Evolutionary conservation across 2,113 vertebrate species (phyloP).

Genomic region (Poecile atricapillus): DNA sequence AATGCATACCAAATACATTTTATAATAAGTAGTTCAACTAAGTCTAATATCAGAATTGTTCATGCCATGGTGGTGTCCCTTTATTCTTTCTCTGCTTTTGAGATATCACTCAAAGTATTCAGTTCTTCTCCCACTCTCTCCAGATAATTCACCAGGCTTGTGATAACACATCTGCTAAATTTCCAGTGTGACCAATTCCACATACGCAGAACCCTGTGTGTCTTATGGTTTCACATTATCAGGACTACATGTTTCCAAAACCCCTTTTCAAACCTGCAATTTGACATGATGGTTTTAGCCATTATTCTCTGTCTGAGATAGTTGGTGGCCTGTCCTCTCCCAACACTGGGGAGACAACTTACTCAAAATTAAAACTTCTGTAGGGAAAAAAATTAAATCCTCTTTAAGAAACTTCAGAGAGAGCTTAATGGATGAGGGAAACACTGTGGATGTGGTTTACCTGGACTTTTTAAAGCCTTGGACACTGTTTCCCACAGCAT

Average conservation of each 20-base stretch:
- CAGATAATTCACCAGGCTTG: background rate
- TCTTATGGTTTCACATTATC: background rate
- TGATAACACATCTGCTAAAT: background rate
- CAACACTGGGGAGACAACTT: fast-evolving
- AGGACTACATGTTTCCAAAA: background rate
- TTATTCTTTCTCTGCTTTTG: background rate
- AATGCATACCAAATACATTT: background rate
- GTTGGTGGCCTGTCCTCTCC: background rate
- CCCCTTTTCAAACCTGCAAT: background rate
- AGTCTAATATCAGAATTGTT: background rate
- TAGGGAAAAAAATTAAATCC: background rate
- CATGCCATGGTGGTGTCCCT: background rate
- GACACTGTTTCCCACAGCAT: background rate
- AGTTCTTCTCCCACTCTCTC: background rate
- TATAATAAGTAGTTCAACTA: background rate
- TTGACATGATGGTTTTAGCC: background rate
- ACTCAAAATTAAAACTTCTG: background rate
- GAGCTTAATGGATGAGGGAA: background rate
- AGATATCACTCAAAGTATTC: background rate
- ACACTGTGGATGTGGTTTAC: background rate
- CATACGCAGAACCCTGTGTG: background rate
- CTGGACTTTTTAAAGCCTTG: background rate
- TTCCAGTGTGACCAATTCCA: background rate
- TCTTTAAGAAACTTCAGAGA: background rate
- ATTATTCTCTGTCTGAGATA: background rate